A percentile compares a stretch with the other conserved stretches of the same genome.
phyloP scores from a whole-genome alignment of 2,888 invertebrate genomes.

The Arctia plantaginis region DNA sequence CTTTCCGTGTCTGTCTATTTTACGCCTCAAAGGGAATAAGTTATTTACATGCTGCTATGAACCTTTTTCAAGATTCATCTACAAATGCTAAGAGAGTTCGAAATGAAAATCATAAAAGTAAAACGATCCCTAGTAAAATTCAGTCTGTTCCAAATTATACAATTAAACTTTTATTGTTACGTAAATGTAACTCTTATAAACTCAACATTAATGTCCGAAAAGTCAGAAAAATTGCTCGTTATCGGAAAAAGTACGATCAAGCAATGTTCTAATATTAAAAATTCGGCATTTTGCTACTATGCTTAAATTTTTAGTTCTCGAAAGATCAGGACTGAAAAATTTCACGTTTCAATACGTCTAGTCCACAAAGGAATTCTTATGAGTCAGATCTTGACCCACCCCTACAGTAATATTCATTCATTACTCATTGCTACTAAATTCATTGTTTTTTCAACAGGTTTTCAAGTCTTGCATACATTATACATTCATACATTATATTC shows the following conservation, averaged over 20 bases:
- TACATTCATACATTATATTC: neutral
- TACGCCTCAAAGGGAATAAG: neutral
- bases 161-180: slow-evolving; percentile 16
- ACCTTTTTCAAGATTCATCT: neutral
- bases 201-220: neutral
- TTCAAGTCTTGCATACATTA: no score
- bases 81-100: neutral
- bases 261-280: slow-evolving; percentile 14
- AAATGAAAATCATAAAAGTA: slow-evolving; percentile 4
- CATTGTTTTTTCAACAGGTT: no score
- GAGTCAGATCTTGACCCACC: slow-evolving; percentile 17
- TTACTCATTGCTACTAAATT: neutral
- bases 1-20: neutral
- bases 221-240: slow-evolving; percentile 2
- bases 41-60: neutral
- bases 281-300: slow-evolving; percentile 8
- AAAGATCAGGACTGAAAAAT: slow-evolving; percentile 19
- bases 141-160: neutral
- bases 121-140: slow-evolving; percentile 13
- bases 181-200: slow-evolving; percentile 11
- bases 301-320: slow-evolving; percentile 10
- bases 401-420: slow-evolving; percentile 2
- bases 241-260: slow-evolving; percentile 21
- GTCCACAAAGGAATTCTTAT: slow-evolving; percentile 16
- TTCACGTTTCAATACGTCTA: slow-evolving; percentile 27